Base-by-base conservation (phyloP, 2,113 vertebrate genomes). In the Alethe castanea region DNA sequence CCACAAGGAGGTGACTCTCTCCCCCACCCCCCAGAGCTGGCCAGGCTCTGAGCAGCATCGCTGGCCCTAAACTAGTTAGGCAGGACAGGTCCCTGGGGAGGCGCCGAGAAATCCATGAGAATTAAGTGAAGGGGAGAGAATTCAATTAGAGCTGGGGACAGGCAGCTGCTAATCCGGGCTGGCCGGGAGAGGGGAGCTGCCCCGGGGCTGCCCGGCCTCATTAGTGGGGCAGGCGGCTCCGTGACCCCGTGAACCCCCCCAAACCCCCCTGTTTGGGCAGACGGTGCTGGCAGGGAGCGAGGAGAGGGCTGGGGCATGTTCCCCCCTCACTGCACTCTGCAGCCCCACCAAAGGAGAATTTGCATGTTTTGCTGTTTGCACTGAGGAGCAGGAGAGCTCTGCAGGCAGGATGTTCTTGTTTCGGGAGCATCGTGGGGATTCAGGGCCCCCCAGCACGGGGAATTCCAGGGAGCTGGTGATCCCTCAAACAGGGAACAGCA, bases 121-220 rank as follows among this genome's bases (percentile, higher is more conserved):
- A 95, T 95, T 94, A 95, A 95, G 91, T 95, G 95, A 95, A 95
- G 91, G 94, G 95, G 87, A 95, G 96, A 95, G 91, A 95, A 96
- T 96, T 97, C 93, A 95, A 97, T 91, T 91, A 95, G 91, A 93
- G 87, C 74, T 19, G 84, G 95, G 96, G 95, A 87, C 67, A 53
- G 95, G 95, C 96, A 96, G 95, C 93, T 95, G 95, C 96, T 97
- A 95, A 96, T 94, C 71, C n/a, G 48, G 78, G 94, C 61, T 0
- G 19, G 88, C 79, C 54, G 40, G 5, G 66, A 90, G 77, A 96
- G 81, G 70, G 90, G 94, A 94, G 89, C 95, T 82, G 96, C 91
- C 92, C 94, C 3, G 0, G 26, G 73, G 65, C 95, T 94, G 95
- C 83, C 95, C 38, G 20, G 87, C 90, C 95, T 92, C 95, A 95